A percentile compares a stretch with the other conserved stretches of the same genome.
Conservation (phyloP, 1,140 invertebrate genomes). For the Nephila pilipes region DNA sequence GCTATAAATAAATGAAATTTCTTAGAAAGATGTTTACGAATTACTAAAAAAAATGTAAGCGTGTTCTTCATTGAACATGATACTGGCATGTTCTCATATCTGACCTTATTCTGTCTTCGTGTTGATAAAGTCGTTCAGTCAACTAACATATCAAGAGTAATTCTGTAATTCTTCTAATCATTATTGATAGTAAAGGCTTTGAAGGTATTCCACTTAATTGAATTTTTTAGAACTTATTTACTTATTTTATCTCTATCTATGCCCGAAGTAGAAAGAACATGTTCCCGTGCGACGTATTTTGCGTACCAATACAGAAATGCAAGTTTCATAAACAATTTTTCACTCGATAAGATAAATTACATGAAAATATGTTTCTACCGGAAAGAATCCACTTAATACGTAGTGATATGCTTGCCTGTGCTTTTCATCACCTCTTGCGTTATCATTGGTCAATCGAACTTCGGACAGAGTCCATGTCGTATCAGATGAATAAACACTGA, state of each 20-base stretch:
- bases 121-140: too few species aligned
- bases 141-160: too few species aligned
- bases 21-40: too few species aligned
- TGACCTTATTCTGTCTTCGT: too few species aligned
- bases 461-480: conserved; percentile 1
- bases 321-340: background rate
- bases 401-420: background rate
- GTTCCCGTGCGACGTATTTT: background rate
- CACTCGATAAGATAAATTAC: background rate
- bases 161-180: too few species aligned
- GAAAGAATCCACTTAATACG: background rate
- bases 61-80: too few species aligned
- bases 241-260: too few species aligned
- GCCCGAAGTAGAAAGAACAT: background rate
- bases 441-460: background rate
- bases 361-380: background rate
- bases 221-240: background rate
- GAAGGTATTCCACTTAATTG: too few species aligned
- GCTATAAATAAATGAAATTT: too few species aligned
- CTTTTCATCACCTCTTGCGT: background rate
- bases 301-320: background rate
- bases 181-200: background rate
- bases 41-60: too few species aligned
- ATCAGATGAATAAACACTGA: background rate
- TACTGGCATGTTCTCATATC: too few species aligned